Percentiles rank a stretch among this genome's conserved stretches.
Evolutionary conservation across 1,140 invertebrate species (phyloP).

Genomic region (Orius insidiosus): DNA sequence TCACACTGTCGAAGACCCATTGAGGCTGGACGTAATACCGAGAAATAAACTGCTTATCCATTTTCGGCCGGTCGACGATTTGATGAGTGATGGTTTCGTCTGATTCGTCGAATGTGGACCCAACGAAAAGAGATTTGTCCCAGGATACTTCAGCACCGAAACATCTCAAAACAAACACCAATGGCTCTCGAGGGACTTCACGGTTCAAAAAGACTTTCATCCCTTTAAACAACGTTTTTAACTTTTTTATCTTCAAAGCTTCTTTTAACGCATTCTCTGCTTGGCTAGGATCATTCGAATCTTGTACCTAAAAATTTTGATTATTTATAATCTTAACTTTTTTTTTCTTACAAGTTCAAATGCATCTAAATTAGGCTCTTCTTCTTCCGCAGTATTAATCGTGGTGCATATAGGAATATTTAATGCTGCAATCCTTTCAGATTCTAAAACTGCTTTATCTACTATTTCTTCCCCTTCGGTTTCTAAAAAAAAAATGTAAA

Average conservation of each 20-base stretch:
- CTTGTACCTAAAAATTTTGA: too few relatives aligned
- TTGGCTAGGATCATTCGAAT: conserved; percentile 8
- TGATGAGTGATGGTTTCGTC: conserved; percentile 95
- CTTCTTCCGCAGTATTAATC: conserved; percentile 29
- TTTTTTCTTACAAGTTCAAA: too few relatives aligned
- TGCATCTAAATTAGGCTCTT: conserved; percentile 37
- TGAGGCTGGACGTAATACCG: conserved; percentile 98
- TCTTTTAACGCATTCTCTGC: conserved; percentile 61
- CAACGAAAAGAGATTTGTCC: conserved; percentile 71
- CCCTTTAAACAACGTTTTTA: conserved; percentile 78
- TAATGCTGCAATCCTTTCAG: conserved; percentile 68
- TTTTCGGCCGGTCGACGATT: conserved; percentile 78
- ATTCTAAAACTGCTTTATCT: conserved; percentile 52
- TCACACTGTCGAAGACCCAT: conserved; percentile 96
- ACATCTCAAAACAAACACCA: conserved; percentile 65
- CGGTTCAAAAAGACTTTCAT: conserved; percentile 87
- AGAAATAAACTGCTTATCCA: conserved; percentile 69
- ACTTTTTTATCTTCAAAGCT: conserved; percentile 49
- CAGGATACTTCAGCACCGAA: conserved; percentile 95
- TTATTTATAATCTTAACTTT: too few relatives aligned
- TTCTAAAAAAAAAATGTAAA: conserved; percentile 1
- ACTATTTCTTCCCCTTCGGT: conserved; percentile 33
- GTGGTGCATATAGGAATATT: conserved; percentile 50
- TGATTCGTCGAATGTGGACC: conserved; percentile 72
- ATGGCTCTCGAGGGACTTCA: conserved; percentile 71